These are phyloP conservation scores for Meteorus colon DNA, from an alignment of 2,888 invertebrate species.

Conservation along the genomic window DNA sequence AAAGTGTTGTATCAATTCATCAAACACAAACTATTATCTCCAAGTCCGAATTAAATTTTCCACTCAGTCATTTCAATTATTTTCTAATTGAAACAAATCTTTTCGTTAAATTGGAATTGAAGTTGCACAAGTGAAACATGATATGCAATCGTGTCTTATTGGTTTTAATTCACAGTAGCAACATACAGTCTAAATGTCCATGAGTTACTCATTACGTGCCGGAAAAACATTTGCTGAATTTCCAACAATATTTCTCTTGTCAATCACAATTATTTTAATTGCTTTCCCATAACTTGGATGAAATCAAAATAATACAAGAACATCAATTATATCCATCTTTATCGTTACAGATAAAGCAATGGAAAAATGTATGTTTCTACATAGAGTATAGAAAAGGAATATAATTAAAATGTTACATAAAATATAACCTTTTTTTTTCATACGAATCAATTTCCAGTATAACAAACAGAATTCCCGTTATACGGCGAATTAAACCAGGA, in stretches of 20 bases:
- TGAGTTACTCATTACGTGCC: too few species aligned
- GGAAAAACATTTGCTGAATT: too few species aligned
- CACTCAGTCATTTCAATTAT: not conserved
- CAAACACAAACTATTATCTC: not conserved
- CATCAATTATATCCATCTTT: not conserved
- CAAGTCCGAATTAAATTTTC: not conserved
- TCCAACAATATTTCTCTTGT: too few species aligned
- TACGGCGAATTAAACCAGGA: slow-evolving; percentile 8
- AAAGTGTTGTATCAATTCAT: not conserved
- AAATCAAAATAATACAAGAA: not conserved
- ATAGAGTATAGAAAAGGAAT: not conserved
- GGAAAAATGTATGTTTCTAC: not conserved
- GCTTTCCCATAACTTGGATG: too few species aligned
- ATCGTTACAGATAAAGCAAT: not conserved
- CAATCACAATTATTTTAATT: too few species aligned
- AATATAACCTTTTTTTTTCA: not conserved
- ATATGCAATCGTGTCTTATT: too few species aligned
- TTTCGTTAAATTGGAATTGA: not conserved
- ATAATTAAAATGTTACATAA: too few species aligned
- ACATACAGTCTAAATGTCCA: too few species aligned
- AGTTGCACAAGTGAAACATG: too few species aligned
- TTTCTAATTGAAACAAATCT: not conserved
- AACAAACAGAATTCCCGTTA: slow-evolving; percentile 4
- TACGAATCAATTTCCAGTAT: not conserved
- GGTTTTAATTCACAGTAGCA: too few species aligned